A percentile compares a stretch with the other conserved stretches of the same genome.
Conservation (phyloP, 1,140 invertebrate genomes). For the Gryllus bimaculatus region DNA sequence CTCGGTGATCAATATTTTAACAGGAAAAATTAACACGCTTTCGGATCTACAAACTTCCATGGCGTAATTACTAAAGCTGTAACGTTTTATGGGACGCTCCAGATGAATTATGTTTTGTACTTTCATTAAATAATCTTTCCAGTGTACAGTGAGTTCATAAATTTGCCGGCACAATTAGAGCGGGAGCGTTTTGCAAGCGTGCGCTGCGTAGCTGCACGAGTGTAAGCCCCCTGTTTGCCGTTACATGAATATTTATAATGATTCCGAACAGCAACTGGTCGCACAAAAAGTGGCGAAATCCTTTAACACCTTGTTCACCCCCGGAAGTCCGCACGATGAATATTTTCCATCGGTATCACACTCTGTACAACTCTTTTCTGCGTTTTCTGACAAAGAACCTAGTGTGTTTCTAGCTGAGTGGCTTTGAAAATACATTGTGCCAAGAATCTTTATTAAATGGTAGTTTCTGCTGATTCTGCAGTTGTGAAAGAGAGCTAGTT, state of each 20-base stretch:
- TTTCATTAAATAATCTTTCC: constrained; percentile 6
- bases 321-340: not conserved
- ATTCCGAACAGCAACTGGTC: not conserved
- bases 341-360: not conserved
- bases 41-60: not conserved
- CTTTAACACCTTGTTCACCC: constrained; percentile 3
- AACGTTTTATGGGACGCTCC: not conserved
- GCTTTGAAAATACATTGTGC: no score
- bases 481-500: no score
- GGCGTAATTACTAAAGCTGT: not conserved
- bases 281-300: not conserved
- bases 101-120: constrained; percentile 1
- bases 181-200: not conserved
- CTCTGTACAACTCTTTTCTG: no score
- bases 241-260: constrained; percentile 1
- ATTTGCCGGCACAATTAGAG: not conserved
- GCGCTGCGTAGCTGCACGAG: not conserved
- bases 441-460: no score
- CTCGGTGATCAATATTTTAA: not conserved
- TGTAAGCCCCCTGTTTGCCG: not conserved
- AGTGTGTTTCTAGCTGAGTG: no score
- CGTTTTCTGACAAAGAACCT: no score
- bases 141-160: constrained; percentile 4
- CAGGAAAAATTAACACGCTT: constrained; percentile 4
- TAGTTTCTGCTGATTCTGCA: no score